Base-by-base conservation (phyloP, 2,113 vertebrate species). In the Gorsachius goisagi region DNA sequence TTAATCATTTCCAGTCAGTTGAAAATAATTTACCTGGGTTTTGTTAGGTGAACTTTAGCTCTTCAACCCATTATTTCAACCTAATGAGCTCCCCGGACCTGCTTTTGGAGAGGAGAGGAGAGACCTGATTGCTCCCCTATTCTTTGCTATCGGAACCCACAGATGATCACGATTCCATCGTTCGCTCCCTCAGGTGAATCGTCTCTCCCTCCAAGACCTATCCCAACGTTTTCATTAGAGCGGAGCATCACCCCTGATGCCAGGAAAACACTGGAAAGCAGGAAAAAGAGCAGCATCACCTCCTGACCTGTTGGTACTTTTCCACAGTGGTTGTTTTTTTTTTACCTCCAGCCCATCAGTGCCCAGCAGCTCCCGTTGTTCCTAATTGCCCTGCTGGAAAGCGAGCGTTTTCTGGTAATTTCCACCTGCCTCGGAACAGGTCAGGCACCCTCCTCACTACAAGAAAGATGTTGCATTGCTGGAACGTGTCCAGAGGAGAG, bases 361-460 rank as follows among this genome's bases (percentile, higher is more conserved):
- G 13, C 49, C 44, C 89, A 55, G 84, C 77, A 75, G 90, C 53
- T 85, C n/a, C 81, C 47, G 2, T 2, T 53, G 24, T 5, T 85
- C 81, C 88, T 30, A n/a, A 8, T 2, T 2, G 47, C 35, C 69
- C 56, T 12, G 32, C 0, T 24, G 69, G 39, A 72, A 37, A 15
- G 17, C 0, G 27, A 90, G 62, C n/a, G 9, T 15, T 53, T 56
- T 37, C 49, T 37, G 58, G 39, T 3, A 22, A 55, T 80, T 67
- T 56, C 91, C 28, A 2, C 28, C 76, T 21, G 63, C 55, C 60
- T 78, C 59, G 18, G 55, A 50, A 9, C 26, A 2, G 14, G 45
- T 30, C 56, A 6, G 56, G 9, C 37, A 0, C 6, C 32, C 1
- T 9, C 67, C n/a, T n/a, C n/a, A n/a, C n/a, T n/a, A n/a, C n/a